Evolutionary conservation across 2,113 vertebrate species (phyloP).

Genomic region (Tetrax tetrax): DNA sequence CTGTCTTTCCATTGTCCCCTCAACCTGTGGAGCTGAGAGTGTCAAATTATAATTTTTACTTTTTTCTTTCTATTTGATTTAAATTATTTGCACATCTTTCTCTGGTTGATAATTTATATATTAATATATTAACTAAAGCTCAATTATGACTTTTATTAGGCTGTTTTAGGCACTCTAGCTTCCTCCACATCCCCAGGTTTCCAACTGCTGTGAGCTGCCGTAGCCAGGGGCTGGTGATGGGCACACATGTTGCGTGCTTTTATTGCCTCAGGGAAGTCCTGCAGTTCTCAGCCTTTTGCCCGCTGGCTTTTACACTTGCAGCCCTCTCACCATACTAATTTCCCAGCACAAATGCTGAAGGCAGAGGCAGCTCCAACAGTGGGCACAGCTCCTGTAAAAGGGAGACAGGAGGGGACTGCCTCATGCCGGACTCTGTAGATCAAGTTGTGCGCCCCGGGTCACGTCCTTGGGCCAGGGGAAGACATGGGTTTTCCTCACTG

Average conservation of each 20-base stretch:
- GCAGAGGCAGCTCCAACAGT: neutral
- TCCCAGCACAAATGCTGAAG: neutral
- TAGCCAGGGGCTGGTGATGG: neutral
- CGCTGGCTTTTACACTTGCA: neutral
- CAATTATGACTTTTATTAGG: neutral
- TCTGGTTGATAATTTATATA: neutral
- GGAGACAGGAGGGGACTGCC: neutral
- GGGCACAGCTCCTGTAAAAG: neutral
- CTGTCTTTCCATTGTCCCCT: neutral
- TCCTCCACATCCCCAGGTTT: neutral
- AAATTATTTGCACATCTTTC: neutral
- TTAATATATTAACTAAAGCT: neutral
- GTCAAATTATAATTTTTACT: neutral
- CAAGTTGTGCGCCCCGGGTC: neutral
- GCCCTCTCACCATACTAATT: neutral
- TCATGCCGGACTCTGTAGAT: neutral
- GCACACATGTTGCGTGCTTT: neutral
- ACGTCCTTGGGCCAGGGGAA: accelerated
- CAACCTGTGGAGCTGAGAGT: neutral
- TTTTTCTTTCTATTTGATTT: neutral
- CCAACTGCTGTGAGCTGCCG: neutral
- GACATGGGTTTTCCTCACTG: neutral
- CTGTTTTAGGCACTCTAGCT: neutral
- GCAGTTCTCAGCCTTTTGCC: neutral
- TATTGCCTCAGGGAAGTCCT: neutral